Percentiles rank a stretch among this genome's conserved stretches.
Conservation (phyloP, 2,888 invertebrate species). For the Oscheius myriophilus region DNA sequence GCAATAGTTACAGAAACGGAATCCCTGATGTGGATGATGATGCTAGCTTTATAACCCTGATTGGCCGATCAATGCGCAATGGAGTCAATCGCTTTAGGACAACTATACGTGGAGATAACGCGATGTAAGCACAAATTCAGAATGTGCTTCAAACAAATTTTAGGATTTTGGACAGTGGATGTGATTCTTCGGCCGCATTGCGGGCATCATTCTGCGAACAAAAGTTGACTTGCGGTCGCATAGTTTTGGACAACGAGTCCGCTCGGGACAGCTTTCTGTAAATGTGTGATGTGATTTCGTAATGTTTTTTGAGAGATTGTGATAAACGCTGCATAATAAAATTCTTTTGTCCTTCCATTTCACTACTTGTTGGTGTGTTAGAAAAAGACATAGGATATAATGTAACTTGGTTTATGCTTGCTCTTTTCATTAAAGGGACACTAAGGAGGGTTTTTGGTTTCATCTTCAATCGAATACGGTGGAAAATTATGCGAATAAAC, state of each 20-base stretch:
- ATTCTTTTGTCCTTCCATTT: no score
- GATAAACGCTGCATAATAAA: no score
- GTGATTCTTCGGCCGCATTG: background rate
- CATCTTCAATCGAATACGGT: no score
- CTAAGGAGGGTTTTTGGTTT: no score
- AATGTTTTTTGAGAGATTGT: background rate
- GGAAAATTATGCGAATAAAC: no score
- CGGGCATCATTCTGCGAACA: background rate
- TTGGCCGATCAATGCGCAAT: constrained; percentile 11
- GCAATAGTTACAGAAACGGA: no score
- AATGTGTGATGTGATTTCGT: constrained; percentile 11
- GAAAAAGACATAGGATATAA: background rate
- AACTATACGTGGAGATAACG: constrained; percentile 1
- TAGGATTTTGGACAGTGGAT: constrained; percentile 21
- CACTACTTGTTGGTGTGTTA: background rate
- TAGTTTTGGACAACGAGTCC: constrained; percentile 40
- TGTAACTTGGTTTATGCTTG: background rate
- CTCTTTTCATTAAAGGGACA: no score
- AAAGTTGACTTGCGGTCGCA: constrained; percentile 31
- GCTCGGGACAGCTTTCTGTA: constrained; percentile 47
- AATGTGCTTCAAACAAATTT: background rate
- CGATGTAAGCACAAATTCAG: constrained; percentile 1
- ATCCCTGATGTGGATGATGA: background rate
- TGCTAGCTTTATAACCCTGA: constrained; percentile 2
- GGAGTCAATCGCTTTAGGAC: constrained; percentile 9